A percentile compares a stretch with the other conserved stretches of the same genome.
Evolutionary conservation across 2,888 invertebrate species (phyloP).

Genomic region (Orchesellides sinensis): DNA sequence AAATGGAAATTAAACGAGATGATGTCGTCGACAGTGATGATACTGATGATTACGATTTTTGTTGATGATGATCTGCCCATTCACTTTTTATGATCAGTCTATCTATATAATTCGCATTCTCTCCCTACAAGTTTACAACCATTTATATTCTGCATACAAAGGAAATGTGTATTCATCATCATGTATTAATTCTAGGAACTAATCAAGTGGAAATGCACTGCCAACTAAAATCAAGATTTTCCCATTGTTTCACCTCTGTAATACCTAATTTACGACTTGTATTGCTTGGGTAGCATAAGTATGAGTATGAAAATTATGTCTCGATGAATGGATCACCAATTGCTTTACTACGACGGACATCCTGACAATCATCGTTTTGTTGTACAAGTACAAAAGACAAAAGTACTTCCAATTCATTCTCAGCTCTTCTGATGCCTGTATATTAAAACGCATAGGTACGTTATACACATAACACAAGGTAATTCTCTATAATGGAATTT

Average conservation of each 20-base stretch:
- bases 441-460: neutral
- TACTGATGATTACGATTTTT: neutral
- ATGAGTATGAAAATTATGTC: neutral
- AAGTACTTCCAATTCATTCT: no score
- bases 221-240: constrained; percentile 44
- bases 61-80: constrained; percentile 23
- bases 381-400: no score
- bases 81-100: constrained; percentile 16
- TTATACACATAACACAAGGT: neutral
- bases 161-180: constrained; percentile 2
- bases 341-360: neutral
- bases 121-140: neutral
- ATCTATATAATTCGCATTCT: neutral
- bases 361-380: neutral
- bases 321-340: neutral
- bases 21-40: neutral
- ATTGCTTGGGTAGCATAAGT: neutral
- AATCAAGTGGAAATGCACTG: constrained; percentile 45
- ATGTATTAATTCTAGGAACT: constrained; percentile 29
- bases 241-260: constrained; percentile 39
- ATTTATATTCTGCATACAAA: neutral
- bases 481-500: neutral
- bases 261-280: constrained; percentile 32
- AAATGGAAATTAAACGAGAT: constrained; percentile 27
- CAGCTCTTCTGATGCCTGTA: no score